phyloP scores from a whole-genome alignment of 2,113 vertebrate species.

The Oreotrochilus melanogaster region DNA sequence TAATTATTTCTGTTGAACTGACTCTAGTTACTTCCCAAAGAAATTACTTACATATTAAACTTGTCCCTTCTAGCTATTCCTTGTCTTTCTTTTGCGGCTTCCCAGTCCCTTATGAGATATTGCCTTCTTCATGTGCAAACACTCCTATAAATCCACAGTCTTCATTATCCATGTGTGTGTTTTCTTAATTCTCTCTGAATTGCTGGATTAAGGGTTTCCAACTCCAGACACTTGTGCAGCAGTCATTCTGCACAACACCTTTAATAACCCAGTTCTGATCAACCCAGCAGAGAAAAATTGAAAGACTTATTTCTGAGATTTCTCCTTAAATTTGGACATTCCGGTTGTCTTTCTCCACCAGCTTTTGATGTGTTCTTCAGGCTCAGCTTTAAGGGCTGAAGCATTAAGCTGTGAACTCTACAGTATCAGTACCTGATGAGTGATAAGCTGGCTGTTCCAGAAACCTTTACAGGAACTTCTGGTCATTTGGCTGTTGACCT shows the following conservation, averaged over 20 bases:
- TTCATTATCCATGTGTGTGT: neutral
- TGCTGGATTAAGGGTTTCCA: conserved; percentile 18
- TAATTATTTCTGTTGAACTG: conserved; percentile 26
- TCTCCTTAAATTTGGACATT: neutral
- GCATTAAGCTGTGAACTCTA: neutral
- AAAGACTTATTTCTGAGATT: neutral
- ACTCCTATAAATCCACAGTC: conserved; percentile 5
- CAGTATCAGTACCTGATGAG: neutral
- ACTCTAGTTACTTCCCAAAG: conserved; percentile 6
- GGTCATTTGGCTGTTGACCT: neutral
- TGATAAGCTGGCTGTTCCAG: neutral
- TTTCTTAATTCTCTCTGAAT: conserved; percentile 39
- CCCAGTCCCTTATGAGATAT: conserved; percentile 15
- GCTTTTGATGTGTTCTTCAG: neutral
- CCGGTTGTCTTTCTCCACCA: neutral
- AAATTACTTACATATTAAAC: conserved; percentile 13
- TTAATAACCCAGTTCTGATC: neutral
- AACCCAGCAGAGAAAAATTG: neutral
- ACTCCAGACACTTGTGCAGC: neutral
- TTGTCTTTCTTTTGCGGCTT: conserved; percentile 1
- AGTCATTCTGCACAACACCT: neutral
- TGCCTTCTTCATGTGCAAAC: neutral
- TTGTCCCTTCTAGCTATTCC: conserved; percentile 35
- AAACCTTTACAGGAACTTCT: neutral
- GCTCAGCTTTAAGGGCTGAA: neutral